Base-by-base conservation (phyloP, 2,113 vertebrate species). In the Hypanus sabinus region DNA sequence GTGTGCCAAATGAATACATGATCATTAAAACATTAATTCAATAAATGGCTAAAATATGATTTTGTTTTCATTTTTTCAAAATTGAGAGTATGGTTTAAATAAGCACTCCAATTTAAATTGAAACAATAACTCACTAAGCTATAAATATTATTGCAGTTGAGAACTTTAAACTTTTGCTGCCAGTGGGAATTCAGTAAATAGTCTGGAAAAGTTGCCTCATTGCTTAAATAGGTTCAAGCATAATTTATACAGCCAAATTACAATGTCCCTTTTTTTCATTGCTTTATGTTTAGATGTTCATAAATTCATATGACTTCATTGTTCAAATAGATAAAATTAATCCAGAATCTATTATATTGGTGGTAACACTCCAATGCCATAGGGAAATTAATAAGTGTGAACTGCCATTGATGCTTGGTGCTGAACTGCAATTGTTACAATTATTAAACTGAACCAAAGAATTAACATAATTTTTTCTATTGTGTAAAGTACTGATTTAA, bases 21-120 rank as follows among this genome's bases (percentile, higher is more conserved):
- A 10, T 85, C 27, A 30, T 88, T 27, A 65, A 65, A 88, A 14
- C 30, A 88, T 60, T 16, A 88, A 5, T 65, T 33, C 16, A 33
- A 88, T 65, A 88, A 88, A 88, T 14, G 57, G 18, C 62, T 88
- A 88, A 65, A 88, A 57, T 46, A 87, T 65, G 60, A 57, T 87
- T 24, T 80, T 16, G 79, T 83, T 83, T 83, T 83, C 46, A 60
- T 87, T 87, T 60, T 38, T n/a, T 88, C 11, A n/a, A 60, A 88
- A 88, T 88, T 27, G 57, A 62, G 27, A 62, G 85, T 16, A 46
- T 24, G 38, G 65, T 92, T 73, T 27, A 92, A 22, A 92, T 71
- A 73, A 92, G 33, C 36, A 73, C 90, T 27, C 71, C 36, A 71
- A 71, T 71, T 46, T 36, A 92, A 92, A 73, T 36, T 92, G 68